A percentile compares a stretch with the other conserved stretches of the same genome.
Evolutionary conservation across 2,113 vertebrate species (phyloP).

Genomic region (Anoura caudifer): DNA sequence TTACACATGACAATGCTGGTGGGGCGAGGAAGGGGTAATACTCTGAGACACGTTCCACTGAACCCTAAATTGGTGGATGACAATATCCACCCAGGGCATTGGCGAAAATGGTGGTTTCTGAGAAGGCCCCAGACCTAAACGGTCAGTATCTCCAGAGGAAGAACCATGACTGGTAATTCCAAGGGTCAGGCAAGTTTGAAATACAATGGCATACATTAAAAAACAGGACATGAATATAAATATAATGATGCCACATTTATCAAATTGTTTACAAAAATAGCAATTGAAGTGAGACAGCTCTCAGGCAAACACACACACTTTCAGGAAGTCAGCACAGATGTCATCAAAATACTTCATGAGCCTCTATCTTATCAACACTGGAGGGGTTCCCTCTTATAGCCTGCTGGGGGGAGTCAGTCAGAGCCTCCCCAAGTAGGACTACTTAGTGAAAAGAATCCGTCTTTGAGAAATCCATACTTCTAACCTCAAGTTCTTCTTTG

Average conservation of each 20-base stretch:
- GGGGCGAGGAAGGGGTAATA: background rate
- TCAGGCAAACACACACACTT: background rate
- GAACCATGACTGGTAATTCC: background rate
- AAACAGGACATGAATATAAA: constrained; percentile 12
- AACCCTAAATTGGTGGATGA: background rate
- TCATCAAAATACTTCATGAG: background rate
- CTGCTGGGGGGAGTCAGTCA: background rate
- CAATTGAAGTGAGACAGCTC: background rate
- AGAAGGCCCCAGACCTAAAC: background rate
- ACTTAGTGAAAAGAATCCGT: background rate
- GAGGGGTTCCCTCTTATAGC: background rate
- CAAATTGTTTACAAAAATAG: background rate
- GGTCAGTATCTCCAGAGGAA: background rate
- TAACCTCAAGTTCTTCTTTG: background rate
- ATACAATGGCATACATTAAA: background rate
- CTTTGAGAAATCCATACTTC: constrained; percentile 36
- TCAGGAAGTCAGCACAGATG: background rate
- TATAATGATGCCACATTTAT: background rate
- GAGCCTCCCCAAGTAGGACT: background rate
- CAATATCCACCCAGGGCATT: background rate
- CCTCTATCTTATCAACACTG: background rate
- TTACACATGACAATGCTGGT: background rate
- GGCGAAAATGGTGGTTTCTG: background rate
- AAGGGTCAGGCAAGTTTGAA: background rate
- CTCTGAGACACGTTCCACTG: background rate